Base-by-base conservation (phyloP, 2,888 invertebrate genomes). In the Ormyrus rosae region DNA sequence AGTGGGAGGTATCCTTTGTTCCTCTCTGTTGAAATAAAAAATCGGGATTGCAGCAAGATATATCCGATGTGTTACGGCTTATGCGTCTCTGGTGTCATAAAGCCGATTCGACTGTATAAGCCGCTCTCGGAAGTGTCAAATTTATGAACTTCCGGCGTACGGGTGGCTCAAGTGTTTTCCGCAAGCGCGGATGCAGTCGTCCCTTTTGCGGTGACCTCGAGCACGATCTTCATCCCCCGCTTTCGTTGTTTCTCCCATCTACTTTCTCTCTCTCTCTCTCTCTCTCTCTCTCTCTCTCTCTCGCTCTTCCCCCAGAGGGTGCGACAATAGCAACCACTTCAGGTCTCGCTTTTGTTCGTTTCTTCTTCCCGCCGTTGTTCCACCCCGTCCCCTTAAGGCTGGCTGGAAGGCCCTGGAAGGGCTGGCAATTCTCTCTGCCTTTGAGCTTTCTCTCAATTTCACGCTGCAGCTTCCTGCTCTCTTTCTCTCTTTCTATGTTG, bases 61-160 rank as follows among this genome's bases (percentile, higher is more conserved):
- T 19, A 2, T 53, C 53, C 9, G 6, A 53, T 6, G 53, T 6
- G 5, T 10, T 53, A 10, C 53, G 6, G 60, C 45, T 19, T 19
- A 60, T 6, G 60, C 10, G 34, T 63, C 61, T 6, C 45, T 34
- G 11, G 50, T 72, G 63, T 1, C 53, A 46, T 45, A 46, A 64
- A 73, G 55, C 48, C 56, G 73, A 68, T 68, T 51, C 50, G 45
- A 56, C 55, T 55, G 68, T 58, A 34, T 65, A 68, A 69, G 55
- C 75, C 75, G 72, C 70, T 77, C 71, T 78, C 80, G 81, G 69
- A 81, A 81, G 78, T 80, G 82, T 83, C 83, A 84, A 84, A 83
- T 78, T 80, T 74, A 77, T 79, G 65, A 69, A 81, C 68, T 82
- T 81, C 76, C 76, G 81, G 80, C 60, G 60, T 71, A 58, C 72